Evolutionary conservation across 2,888 invertebrate genomes (phyloP).

Genomic region (Rhagonycha lutea): DNA sequence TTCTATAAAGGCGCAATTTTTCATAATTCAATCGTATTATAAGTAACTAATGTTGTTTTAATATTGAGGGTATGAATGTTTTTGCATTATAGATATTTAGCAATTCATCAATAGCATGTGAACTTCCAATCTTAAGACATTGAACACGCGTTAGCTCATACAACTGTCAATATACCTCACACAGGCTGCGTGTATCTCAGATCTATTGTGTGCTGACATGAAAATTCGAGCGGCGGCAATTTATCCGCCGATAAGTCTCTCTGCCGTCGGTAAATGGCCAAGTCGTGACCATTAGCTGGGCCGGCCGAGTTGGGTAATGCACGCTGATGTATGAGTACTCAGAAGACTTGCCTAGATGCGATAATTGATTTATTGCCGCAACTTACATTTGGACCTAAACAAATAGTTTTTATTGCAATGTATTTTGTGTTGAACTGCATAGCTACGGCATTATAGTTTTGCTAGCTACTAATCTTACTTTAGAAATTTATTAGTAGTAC

Average conservation of each 20-base stretch:
- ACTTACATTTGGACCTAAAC: conserved; percentile 22
- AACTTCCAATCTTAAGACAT: conserved; percentile 36
- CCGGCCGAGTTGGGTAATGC: conserved; percentile 45
- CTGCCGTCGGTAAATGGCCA: conserved; percentile 66
- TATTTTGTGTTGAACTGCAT: neutral
- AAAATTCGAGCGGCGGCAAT: conserved; percentile 63
- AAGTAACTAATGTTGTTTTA: neutral
- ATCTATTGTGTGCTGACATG: conserved; percentile 58
- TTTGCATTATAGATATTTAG: neutral
- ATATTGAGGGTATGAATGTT: neutral
- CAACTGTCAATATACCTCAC: conserved; percentile 55
- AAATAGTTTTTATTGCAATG: conserved; percentile 5
- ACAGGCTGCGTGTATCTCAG: conserved; percentile 50
- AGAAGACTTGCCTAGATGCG: conserved; percentile 33
- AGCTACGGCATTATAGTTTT: neutral
- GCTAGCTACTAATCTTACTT: neutral
- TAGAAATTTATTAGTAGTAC: neutral
- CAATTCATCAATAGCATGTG: neutral
- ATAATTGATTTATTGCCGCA: conserved; percentile 40
- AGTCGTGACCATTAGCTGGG: conserved; percentile 62
- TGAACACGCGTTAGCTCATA: conserved; percentile 48
- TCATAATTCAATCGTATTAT: neutral
- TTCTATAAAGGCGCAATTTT: neutral
- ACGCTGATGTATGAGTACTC: conserved; percentile 39
- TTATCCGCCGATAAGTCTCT: conserved; percentile 61